A percentile compares a stretch with the other conserved stretches of the same genome.
phyloP scores from a whole-genome alignment of 2,113 vertebrate genomes.

The Oncorhynchus mykiss region DNA sequence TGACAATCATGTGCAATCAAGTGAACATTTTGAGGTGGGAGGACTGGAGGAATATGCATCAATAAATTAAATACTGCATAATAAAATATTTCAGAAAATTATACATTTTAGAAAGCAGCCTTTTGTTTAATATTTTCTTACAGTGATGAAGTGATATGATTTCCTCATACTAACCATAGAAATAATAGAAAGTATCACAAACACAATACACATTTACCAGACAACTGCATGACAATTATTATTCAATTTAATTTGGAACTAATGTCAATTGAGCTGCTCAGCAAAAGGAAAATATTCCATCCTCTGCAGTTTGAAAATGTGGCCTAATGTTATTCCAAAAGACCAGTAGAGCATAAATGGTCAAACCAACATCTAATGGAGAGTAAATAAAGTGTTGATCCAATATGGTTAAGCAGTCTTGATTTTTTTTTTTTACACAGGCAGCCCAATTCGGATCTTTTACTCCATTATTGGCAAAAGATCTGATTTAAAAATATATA shows the following conservation, averaged over 20 bases:
- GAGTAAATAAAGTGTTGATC: not conserved
- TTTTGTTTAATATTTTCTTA: not conserved
- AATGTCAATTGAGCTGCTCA: not conserved
- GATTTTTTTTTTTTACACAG: too few relatives aligned
- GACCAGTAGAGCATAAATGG: too few relatives aligned
- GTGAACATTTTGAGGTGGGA: not conserved
- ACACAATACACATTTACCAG: not conserved
- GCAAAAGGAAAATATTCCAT: not conserved
- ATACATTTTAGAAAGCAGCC: not conserved
- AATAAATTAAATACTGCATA: not conserved
- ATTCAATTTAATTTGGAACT: not conserved
- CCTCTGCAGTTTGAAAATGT: not conserved
- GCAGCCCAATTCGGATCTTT: too few relatives aligned
- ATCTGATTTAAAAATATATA: too few relatives aligned
- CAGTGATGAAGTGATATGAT: not conserved
- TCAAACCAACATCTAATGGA: not conserved
- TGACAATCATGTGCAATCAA: constrained; percentile 27
- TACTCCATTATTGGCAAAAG: too few relatives aligned
- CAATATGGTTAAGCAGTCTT: too few relatives aligned
- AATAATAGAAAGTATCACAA: not conserved
- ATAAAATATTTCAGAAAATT: not conserved
- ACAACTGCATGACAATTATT: not conserved
- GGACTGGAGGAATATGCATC: not conserved
- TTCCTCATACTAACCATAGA: not conserved
- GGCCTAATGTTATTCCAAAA: too few relatives aligned